Evolutionary conservation across 2,888 invertebrate species (phyloP), one percentile per base, ranked within the genome.

Genomic region (Drosophila cyrtoloma): DNA sequence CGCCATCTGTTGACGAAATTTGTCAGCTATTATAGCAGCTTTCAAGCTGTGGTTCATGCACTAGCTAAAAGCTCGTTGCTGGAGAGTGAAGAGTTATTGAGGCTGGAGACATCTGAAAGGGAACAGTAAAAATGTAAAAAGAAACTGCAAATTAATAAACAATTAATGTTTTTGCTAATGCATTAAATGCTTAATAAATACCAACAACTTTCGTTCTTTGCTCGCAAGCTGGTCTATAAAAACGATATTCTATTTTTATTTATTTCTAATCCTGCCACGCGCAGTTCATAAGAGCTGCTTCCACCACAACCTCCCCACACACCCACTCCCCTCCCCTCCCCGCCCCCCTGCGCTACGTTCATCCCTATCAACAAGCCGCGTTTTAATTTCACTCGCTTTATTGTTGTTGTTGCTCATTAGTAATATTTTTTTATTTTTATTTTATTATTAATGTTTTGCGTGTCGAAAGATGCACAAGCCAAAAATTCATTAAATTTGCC

Each of bases 1-100:
- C 79, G 81, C 69, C 79, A 55, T 63, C 78, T 80, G 32, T 19
- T 10, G 5, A 3, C 5, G 4, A 39, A 33, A 22, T 10, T 55
- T 39, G 3, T 0, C 1, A 1, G 1, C 14, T 60, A 16, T 72
- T 79, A 79, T 79, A 35, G 79, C 69, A 81, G 61, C 81, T 80
- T 79, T 44, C 3, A 30, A 47, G 44, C 22, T n/a, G 1, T 1
- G 65, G 68, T 64, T 81, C 16, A 10, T 26, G 64, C 5, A 0
- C 26, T 0, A 7, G 9, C 65, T 72, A 0, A 32, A 39, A 37
- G 51, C 62, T 53, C 47, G 26, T 16, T 2, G 22, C 9, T n/a
- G 16, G 47, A 39, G 60, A 47, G 35, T 72, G 72, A 22, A 69
- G 68, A 71, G 44, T 71, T 59, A 14, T 30, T 42, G 5, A 9